A percentile compares a stretch with the other conserved stretches of the same genome.
These are phyloP conservation scores for Macrotrachela quadricornifera DNA, from an alignment of 1,140 invertebrate species.

Conservation along the genomic window DNA sequence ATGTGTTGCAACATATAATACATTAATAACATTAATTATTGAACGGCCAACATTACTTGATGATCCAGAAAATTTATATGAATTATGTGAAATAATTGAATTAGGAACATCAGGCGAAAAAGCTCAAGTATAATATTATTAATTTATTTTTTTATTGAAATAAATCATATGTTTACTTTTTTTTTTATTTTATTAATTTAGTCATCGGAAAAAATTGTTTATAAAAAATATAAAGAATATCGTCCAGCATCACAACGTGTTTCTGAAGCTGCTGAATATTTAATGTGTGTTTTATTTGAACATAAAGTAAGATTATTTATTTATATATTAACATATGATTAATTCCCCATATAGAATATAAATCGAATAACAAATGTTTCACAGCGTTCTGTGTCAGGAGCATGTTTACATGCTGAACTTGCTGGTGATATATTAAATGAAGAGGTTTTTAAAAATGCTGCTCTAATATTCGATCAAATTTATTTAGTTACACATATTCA, in stretches of 20 bases:
- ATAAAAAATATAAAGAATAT: slow-evolving; percentile 81
- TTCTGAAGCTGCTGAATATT: slow-evolving; percentile 72
- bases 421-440: too few relatives aligned
- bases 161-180: neutral
- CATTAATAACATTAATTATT: slow-evolving; percentile 70
- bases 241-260: slow-evolving; percentile 88
- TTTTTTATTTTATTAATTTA: neutral
- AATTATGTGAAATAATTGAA: slow-evolving; percentile 83
- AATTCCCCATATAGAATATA: too few relatives aligned
- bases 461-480: too few relatives aligned
- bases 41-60: slow-evolving; percentile 62
- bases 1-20: slow-evolving; percentile 71
- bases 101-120: slow-evolving; percentile 87
- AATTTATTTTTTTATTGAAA: neutral
- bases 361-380: too few relatives aligned
- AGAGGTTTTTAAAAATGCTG: too few relatives aligned
- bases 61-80: slow-evolving; percentile 71
- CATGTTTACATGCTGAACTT: too few relatives aligned
- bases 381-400: too few relatives aligned
- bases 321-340: too few relatives aligned
- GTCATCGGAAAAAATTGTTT: neutral
- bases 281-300: slow-evolving; percentile 69
- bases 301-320: slow-evolving; percentile 34
- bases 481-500: too few relatives aligned
- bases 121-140: slow-evolving; percentile 34